Base-by-base conservation (phyloP, 2,888 invertebrate genomes). In the Ormyrus nitidulus region DNA sequence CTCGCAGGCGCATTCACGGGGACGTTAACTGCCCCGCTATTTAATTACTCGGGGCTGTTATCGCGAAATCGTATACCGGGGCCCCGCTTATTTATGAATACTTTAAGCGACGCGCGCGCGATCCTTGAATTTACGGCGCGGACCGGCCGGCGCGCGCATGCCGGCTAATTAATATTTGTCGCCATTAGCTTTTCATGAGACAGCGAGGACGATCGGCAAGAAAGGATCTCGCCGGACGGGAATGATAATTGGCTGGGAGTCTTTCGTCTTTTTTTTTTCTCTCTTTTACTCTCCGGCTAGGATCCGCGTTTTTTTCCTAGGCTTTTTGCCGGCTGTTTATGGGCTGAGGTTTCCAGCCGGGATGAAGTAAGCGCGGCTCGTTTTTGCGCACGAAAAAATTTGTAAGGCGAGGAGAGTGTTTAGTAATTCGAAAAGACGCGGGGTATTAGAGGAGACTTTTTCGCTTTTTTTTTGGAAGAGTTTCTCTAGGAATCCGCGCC, bases 81-180 rank as follows among this genome's bases (percentile, higher is more conserved):
- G 13, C 13, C 74, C 58, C 80, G 56, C 65, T 87, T 88, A 87
- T 89, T 89, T 89, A 88, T 87, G 87, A 86, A 87, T 85, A 87
- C 87, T 86, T 86, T 80, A 84, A 84, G 84, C 84, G 84, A 85
- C 84, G 83, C 62, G 84, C 77, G 77, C 81, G 79, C 87, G 86
- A 86, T 85, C 69, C 78, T 59, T 59, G 76, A 83, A 84, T 85
- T 85, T 86, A 82, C 77, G 79, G 73, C 70, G 65, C 10, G 59
- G 74, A 68, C 19, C 62, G 34, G 34, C 34, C 34, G 34, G 34
- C 34, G 6, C 61, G 72, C 11, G 66, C 13, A 51, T 53, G 83
- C 82, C 72, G 83, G 83, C 87, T 88, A 88, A 89, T 89, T 89
- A 89, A 89, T 90, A 89, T 87, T 89, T 89, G 88, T 88, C 88